A percentile compares a stretch with the other conserved stretches of the same genome.
These are phyloP conservation scores for Augochlora pura DNA, from an alignment of 1,140 invertebrate species.

Conservation along the genomic window DNA sequence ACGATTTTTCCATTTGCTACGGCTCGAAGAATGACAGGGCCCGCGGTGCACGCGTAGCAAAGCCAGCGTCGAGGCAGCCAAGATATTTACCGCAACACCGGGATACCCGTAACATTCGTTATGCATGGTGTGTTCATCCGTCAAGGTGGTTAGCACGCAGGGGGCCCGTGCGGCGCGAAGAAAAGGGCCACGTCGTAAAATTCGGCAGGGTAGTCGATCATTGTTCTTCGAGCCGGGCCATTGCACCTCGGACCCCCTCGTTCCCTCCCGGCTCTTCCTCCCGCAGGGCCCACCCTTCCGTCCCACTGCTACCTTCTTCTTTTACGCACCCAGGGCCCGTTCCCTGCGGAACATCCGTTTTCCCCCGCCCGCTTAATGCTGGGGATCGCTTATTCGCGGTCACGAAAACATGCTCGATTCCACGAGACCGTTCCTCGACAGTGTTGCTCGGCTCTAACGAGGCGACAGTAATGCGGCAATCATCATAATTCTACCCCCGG, in stretches of 20 bases:
- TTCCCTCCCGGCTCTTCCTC: background rate
- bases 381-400: constrained; percentile 16
- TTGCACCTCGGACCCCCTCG: constrained; percentile 20
- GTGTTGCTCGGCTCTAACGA: constrained; percentile 1
- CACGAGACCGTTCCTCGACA: background rate
- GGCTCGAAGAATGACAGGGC: background rate
- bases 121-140: constrained; percentile 51
- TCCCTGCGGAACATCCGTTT: background rate
- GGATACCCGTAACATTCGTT: constrained; percentile 51
- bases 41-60: constrained; percentile 17
- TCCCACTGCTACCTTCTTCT: background rate
- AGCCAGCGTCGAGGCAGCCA: background rate
- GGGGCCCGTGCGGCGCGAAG: constrained; percentile 29
- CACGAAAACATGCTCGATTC: background rate
- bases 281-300: background rate
- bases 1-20: background rate
- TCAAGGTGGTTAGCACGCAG: constrained; percentile 51
- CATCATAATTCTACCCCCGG: background rate
- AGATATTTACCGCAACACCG: constrained; percentile 33
- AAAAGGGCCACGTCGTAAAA: constrained; percentile 51
- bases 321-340: background rate
- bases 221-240: constrained; percentile 40
- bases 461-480: background rate
- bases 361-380: constrained; percentile 12
- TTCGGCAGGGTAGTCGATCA: constrained; percentile 51